phyloP scores from a whole-genome alignment of 1,140 invertebrate genomes.

The Macrocentrus cingulum region DNA sequence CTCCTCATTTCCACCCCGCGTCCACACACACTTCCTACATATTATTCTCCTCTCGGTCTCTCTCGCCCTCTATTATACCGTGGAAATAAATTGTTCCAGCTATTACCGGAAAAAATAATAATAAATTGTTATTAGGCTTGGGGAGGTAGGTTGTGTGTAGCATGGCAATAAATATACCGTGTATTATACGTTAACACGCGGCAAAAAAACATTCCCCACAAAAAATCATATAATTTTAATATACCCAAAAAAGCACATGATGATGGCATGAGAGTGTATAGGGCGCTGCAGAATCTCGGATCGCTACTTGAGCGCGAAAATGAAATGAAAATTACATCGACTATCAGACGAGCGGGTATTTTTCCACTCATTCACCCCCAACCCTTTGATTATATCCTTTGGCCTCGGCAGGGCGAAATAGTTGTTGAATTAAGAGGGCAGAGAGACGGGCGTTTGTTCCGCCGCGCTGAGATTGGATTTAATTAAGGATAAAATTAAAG shows the following conservation, averaged over 20 bases:
- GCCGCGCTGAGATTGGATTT: conserved; percentile 44
- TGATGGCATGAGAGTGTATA: no score
- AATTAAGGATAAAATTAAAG: conserved; percentile 54
- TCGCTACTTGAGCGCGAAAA: not conserved
- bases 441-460: conserved; percentile 30
- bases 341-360: conserved; percentile 3
- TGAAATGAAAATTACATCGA: no score
- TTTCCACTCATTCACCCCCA: conserved; percentile 10
- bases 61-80: not conserved
- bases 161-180: conserved; percentile 23
- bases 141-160: conserved; percentile 14
- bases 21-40: not conserved
- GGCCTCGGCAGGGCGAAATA: not conserved
- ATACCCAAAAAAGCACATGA: no score
- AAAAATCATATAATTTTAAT: no score
- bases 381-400: conserved; percentile 4
- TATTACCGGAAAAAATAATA: conserved; percentile 30
- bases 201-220: not conserved
- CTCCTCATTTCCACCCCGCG: not conserved
- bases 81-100: conserved; percentile 32
- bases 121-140: conserved; percentile 30
- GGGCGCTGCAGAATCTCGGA: not conserved
- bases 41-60: conserved; percentile 11
- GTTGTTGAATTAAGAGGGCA: not conserved
- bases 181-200: conserved; percentile 1